These are phyloP conservation scores for Endotricha flammealis DNA, from an alignment of 2,888 invertebrate genomes.

Conservation along the genomic window DNA sequence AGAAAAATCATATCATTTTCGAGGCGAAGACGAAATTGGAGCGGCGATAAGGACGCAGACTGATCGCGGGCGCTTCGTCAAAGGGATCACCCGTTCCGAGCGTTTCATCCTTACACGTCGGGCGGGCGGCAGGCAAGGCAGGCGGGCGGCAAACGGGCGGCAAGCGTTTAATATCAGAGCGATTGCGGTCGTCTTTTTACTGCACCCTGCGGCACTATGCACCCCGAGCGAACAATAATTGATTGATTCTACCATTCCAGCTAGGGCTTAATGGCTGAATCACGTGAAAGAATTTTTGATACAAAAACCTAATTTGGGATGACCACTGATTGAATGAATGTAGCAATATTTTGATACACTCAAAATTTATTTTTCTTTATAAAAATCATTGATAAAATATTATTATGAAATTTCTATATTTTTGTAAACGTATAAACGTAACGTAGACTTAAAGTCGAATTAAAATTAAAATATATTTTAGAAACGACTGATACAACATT, in stretches of 20 bases:
- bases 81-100: slow-evolving; percentile 52
- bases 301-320: neutral
- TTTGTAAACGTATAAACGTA: no score
- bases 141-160: slow-evolving; percentile 12
- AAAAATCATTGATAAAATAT: no score
- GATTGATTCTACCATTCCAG: slow-evolving; percentile 60
- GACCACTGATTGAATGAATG: no score
- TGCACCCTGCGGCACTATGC: slow-evolving; percentile 16
- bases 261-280: slow-evolving; percentile 51
- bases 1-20: slow-evolving; percentile 31
- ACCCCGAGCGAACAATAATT: slow-evolving; percentile 67
- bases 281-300: slow-evolving; percentile 40
- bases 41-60: slow-evolving; percentile 59
- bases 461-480: no score
- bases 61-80: slow-evolving; percentile 54
- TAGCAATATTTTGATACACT: no score
- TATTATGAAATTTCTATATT: no score
- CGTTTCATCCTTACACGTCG: slow-evolving; percentile 43
- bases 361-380: no score
- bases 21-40: slow-evolving; percentile 38
- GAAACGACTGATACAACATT: no score
- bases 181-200: slow-evolving; percentile 59
- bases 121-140: slow-evolving; percentile 7
- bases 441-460: no score
- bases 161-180: slow-evolving; percentile 68